Percentiles rank a stretch among this genome's conserved stretches.
These are phyloP conservation scores for Drosophila insularis DNA, from an alignment of 1,140 invertebrate genomes.

Conservation along the genomic window DNA sequence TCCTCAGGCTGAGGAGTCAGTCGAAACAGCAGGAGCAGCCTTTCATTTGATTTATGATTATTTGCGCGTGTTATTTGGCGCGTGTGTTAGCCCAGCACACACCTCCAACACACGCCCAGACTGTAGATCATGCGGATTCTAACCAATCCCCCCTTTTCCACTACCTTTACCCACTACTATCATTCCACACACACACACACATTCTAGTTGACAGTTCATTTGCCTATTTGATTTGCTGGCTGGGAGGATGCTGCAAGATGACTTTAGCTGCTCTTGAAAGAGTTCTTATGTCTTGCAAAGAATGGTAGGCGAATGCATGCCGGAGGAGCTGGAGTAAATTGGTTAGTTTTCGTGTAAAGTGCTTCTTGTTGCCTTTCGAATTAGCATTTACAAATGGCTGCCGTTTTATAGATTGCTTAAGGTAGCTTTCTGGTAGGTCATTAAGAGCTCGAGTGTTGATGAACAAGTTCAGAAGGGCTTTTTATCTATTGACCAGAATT, in stretches of 20 bases:
- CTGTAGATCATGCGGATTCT: conserved; percentile 59
- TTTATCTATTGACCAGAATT: conserved; percentile 25
- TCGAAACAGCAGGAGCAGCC: conserved; percentile 29
- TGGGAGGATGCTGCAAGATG: background rate
- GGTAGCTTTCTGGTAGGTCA: conserved; percentile 49
- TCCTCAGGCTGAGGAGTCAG: background rate
- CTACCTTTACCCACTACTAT: conserved; percentile 6
- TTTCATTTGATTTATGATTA: conserved; percentile 65
- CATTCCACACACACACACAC: conserved; percentile 36
- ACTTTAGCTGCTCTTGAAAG: background rate
- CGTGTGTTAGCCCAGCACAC: conserved; percentile 49
- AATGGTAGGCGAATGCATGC: conserved; percentile 23
- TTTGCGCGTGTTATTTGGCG: conserved; percentile 70
- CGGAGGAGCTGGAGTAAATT: background rate
- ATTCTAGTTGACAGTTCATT: conserved; percentile 79
- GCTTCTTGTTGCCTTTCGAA: conserved; percentile 65
- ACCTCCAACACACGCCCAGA: conserved; percentile 49
- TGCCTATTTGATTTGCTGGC: conserved; percentile 62
- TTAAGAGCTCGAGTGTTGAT: conserved; percentile 60
- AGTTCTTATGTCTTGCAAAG: conserved; percentile 46
- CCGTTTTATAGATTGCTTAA: conserved; percentile 39
- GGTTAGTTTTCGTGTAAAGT: background rate
- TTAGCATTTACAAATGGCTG: conserved; percentile 77
- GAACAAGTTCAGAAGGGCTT: conserved; percentile 36
- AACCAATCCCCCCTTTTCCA: background rate